Conservation (phyloP, 2,113 vertebrate genomes). For the Athene noctua region DNA sequence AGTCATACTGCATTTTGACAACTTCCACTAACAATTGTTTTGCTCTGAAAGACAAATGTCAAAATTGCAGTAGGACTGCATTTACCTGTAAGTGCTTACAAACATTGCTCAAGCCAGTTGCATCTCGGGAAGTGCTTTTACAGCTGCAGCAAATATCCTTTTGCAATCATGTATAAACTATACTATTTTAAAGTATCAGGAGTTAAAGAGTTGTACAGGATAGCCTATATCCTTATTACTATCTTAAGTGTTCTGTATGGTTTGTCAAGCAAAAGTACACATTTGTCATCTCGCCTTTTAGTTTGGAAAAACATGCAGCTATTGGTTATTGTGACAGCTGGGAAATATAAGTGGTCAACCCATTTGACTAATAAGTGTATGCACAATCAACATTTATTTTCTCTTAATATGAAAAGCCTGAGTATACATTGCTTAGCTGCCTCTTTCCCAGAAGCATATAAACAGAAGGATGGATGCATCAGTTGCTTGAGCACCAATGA, state of each 20-base stretch:
- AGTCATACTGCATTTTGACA: not conserved
- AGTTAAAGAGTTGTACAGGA: not conserved
- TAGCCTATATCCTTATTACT: not conserved
- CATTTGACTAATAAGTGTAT: conserved; percentile 10
- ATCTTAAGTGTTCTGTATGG: not conserved
- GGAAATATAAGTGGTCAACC: not conserved
- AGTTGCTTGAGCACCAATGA: not conserved
- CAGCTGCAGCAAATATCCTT: not conserved
- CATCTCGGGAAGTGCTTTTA: not conserved
- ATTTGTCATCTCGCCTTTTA: not conserved
- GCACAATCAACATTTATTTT: conserved; percentile 24
- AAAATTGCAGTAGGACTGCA: not conserved
- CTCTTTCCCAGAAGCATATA: not conserved
- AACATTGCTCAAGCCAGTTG: not conserved
- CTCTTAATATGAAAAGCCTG: not conserved
- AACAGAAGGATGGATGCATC: not conserved
- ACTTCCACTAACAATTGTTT: not conserved
- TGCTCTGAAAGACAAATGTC: conserved; percentile 7
- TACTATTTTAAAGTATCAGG: not conserved
- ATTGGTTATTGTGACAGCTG: not conserved
- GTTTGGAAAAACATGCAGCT: not conserved
- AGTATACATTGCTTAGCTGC: not conserved
- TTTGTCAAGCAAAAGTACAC: not conserved
- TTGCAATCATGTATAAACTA: not conserved
- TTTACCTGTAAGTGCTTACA: not conserved